These are phyloP conservation scores for Tenthredo amoena DNA, from an alignment of 2,888 invertebrate genomes.

Conservation along the genomic window DNA sequence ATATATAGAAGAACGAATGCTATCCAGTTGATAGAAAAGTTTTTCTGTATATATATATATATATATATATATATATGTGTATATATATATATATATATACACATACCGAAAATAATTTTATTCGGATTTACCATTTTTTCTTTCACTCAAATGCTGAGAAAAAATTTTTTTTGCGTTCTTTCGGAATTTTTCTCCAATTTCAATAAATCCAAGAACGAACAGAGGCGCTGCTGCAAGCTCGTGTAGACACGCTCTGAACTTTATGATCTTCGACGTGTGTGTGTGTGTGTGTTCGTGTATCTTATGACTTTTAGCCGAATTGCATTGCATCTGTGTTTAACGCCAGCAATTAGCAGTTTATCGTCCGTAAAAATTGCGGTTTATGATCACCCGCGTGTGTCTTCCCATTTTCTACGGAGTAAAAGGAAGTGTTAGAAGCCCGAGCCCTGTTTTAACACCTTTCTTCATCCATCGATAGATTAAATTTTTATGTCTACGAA, in stretches of 20 bases:
- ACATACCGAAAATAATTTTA: no score
- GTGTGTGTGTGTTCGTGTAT: not conserved
- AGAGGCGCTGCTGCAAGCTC: not conserved
- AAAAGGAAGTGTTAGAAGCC: not conserved
- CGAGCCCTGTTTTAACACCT: not conserved
- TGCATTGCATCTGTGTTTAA: not conserved
- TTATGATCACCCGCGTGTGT: not conserved
- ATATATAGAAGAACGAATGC: slow-evolving; percentile 20
- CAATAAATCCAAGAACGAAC: not conserved
- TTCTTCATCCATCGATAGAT: not conserved
- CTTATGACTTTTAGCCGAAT: not conserved
- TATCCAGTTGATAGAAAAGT: slow-evolving; percentile 55
- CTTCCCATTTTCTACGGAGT: not conserved
- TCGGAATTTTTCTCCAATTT: not conserved
- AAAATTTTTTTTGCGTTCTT: not conserved
- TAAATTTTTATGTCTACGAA: not conserved
- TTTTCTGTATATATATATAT: not conserved
- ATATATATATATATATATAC: no score
- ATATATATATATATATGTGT: no score
- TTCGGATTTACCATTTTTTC: not conserved
- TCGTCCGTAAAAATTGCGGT: slow-evolving; percentile 21
- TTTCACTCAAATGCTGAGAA: not conserved
- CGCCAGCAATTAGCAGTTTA: slow-evolving; percentile 30
- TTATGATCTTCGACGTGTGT: not conserved
- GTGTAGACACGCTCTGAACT: not conserved